Evolutionary conservation across 2,888 invertebrate species (phyloP), one percentile per base, ranked within the genome.

Genomic region (Caenorhabditis wallacei): DNA sequence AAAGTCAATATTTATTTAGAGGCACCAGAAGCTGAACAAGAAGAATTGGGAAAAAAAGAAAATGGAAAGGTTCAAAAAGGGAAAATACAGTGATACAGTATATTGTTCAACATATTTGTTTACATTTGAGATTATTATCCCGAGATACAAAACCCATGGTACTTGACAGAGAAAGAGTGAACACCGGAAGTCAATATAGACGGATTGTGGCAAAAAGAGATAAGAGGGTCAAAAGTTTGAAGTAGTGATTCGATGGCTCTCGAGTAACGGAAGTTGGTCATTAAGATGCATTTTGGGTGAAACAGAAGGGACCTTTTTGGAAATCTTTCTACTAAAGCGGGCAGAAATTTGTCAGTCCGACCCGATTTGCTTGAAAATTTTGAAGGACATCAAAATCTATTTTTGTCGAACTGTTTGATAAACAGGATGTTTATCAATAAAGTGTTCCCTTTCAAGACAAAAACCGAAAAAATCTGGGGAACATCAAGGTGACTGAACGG

Each of bases 161-260:
- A 66, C 75, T 75, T 57, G 75, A 68, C 66, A 37, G 66, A 40
- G 75, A 68, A 57, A 37, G 66, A 40, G 13, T 68, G 68, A 46
- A 53, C 66, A 75, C 75, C 75, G 75, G 75, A 75, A 75, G 75
- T 75, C 75, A 75, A 75, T 46, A 75, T 46, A 22, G 48, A 20
- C 18, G 48, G 68, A 64, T 64, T n/a, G n/a, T n/a, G n/a, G n/a
- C n/a, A n/a, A 57, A 75, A 48, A 51, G 46, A 35, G 48, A 66
- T 66, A 66, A 61, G 59, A 59, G 71, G 71, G 48, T 59, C 59
- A 71, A 35, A 66, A 48, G 70, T 59, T 70, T 70, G 57, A 71
- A 71, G 71, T 71, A 59, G 48, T 51, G 8, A n/a, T 18, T 48
- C 7, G 46, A 48, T 48, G 63, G 54, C 54, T 72, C 72, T 72